Conservation (phyloP, 2,888 invertebrate species). For the Amblyjoppa proteus region DNA sequence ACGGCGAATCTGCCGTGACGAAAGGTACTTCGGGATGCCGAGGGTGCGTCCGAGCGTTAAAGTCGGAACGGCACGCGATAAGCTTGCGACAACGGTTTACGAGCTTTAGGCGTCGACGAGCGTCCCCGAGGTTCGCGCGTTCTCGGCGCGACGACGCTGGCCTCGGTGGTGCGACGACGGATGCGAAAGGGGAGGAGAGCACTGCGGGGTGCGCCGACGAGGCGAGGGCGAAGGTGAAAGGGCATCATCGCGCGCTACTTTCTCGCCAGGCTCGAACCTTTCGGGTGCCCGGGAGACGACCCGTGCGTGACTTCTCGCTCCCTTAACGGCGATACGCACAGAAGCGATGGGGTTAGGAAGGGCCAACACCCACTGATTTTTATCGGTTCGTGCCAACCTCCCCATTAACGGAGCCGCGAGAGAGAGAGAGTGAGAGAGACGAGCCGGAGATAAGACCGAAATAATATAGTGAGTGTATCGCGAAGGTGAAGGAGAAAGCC, state of each 20-base stretch:
- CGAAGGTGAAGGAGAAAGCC: background rate
- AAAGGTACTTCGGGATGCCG: conserved; percentile 54
- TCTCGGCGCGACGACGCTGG: conserved; percentile 65
- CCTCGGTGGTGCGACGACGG: conserved; percentile 34
- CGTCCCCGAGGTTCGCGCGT: conserved; percentile 40
- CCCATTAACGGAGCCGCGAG: conserved; percentile 5
- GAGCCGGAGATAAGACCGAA: background rate
- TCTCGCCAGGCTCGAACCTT: conserved; percentile 22
- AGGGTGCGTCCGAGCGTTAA: conserved; percentile 56
- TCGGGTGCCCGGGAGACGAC: conserved; percentile 11
- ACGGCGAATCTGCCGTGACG: conserved; percentile 30
- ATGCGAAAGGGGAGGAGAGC: background rate
- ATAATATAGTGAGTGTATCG: conserved; percentile 1
- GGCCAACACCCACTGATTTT: conserved; percentile 23
- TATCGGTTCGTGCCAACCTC: conserved; percentile 28
- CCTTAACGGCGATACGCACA: conserved; percentile 14
- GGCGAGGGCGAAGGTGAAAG: background rate
- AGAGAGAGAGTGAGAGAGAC: background rate
- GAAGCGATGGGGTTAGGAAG: background rate
- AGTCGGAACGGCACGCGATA: conserved; percentile 61
- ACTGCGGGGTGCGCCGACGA: background rate
- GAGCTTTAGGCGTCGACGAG: conserved; percentile 63
- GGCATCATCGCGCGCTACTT: conserved; percentile 28
- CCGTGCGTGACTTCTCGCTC: conserved; percentile 38
- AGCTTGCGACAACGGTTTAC: conserved; percentile 64